Base-by-base conservation (phyloP, 2,888 invertebrate genomes). In the Petrolisthes manimaculis region DNA sequence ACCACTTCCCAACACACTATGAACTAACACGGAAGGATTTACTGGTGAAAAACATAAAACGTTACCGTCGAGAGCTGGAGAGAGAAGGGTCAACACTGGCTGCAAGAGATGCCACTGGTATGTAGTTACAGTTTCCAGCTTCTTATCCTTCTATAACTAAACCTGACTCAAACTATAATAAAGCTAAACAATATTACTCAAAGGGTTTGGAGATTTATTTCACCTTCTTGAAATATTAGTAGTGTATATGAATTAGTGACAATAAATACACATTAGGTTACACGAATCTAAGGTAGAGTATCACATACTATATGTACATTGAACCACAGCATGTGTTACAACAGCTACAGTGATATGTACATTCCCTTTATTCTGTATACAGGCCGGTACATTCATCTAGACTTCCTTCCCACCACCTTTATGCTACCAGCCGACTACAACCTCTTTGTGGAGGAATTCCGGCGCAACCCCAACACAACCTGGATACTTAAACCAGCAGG, bases 401-500 rank as follows among this genome's bases (percentile, higher is more conserved):
- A 98, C 93, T 97, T 98, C 92, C 96, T 99, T 91, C 98, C 98
- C 0, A 95, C 97, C 37, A 98, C 98, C 0, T 99, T 97, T 93
- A 97, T 98, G 69, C 94, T 99, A 83, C 98, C 98, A 2, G 97
- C 97, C 92, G 98, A 99, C 93, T 99, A 99, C 93, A 98, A 98
- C 93, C 96, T 98, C 95, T 98, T 99, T 93, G 98, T 98, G 1
- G 98, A 98, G 93, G 98, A 98, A 93, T 99, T 98, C 93, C 95
- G 98, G 85, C 98, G 97, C 93, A 96, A 96, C 91, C 98, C 98
- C 0, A 96, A 97, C 92, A 97, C 97, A 92, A 98, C 98, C 0
- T 99, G 98, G 98, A 99, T 99, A 91, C 97, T 98, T 96, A 98
- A 99, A 93, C 98, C 98, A 0, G 97, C 98, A 93, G 98, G 98